phyloP scores from a whole-genome alignment of 2,797 vertebrate genomes.

The Darevskia mixta region DNA sequence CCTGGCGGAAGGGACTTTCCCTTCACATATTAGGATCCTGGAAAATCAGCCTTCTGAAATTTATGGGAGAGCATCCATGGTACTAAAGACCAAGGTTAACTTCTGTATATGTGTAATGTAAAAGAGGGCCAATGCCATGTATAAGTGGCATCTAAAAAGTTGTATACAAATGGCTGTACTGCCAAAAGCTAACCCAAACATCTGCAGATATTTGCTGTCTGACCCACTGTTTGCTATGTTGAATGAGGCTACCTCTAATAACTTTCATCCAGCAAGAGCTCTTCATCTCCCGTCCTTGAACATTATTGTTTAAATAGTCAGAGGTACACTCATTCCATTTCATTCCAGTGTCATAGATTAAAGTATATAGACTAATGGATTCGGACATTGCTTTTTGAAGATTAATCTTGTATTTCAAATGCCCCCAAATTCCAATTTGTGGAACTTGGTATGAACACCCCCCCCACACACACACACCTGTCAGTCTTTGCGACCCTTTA shows the following conservation, averaged over 20 bases:
- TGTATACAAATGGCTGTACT: not conserved
- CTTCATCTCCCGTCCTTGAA: not conserved
- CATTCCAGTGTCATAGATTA: slow-evolving; percentile 3
- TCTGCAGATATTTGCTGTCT: not conserved
- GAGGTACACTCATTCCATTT: not conserved
- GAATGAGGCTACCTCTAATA: not conserved
- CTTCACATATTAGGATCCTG: too few relatives aligned
- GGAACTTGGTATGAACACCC: not conserved
- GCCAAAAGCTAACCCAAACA: not conserved
- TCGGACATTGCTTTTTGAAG: not conserved
- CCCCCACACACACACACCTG: not conserved
- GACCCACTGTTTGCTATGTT: not conserved
- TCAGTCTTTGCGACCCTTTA: not conserved
- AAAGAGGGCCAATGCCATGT: too few relatives aligned
- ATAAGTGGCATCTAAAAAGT: not conserved
- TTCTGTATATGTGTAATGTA: too few relatives aligned
- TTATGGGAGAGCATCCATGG: too few relatives aligned
- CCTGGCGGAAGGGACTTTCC: too few relatives aligned
- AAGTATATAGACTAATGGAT: slow-evolving; percentile 8
- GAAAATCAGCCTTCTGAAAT: too few relatives aligned
- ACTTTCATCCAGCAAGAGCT: not conserved
- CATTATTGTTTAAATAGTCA: not conserved
- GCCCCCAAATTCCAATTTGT: too few relatives aligned
- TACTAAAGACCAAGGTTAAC: too few relatives aligned
- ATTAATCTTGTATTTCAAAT: not conserved